Evolutionary conservation across 2,888 invertebrate species (phyloP), one percentile per base, ranked within the genome.

Genomic region (Tipula helvola): DNA sequence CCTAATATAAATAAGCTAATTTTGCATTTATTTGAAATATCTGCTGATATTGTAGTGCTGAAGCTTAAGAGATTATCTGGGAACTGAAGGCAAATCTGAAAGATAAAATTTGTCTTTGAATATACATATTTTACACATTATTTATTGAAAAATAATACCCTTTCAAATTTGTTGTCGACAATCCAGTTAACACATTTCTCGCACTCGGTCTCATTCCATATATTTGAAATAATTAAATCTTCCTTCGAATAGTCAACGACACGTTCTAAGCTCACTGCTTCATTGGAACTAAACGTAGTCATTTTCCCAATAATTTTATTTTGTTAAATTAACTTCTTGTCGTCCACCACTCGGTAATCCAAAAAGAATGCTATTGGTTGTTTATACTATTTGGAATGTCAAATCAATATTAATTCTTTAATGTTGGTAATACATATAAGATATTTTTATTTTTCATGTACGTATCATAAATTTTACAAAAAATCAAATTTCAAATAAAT

Each of bases 61-160:
- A 95, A 93, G 36, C 91, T 90, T 87, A 98, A 92, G 87, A 97
- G 92, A 86, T 94, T 93, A 92, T 98, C 98, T 8, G 98, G 97
- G 91, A 98, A 97, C 92, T 98, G 98, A 83, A 98, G 92, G 88
- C 97, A 97, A 47, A 97, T 95, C 97, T 97, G 89, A 44, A 86
- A 42, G 8, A 44, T 52, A 47, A 13, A 52, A 87, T 88, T 88
- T 85, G 47, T 28, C 16, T 71, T 10, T 47, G n/a, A 84, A 36
- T n/a, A 36, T 47, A 36, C n/a, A 71, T 10, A 28, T 28, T 28
- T 16, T 84, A 85, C 86, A 84, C 36, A 57, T 1, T 28, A 39
- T 39, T 39, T 39, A 39, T 5, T 39, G 39, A 39, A 7, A 86
- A 36, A 86, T 41, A 85, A 87, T 84, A 97, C 97, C 93, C 93